A percentile compares a stretch with the other conserved stretches of the same genome.
Evolutionary conservation across 1,140 invertebrate genomes (phyloP).

Genomic region (Diachasma alloeum): DNA sequence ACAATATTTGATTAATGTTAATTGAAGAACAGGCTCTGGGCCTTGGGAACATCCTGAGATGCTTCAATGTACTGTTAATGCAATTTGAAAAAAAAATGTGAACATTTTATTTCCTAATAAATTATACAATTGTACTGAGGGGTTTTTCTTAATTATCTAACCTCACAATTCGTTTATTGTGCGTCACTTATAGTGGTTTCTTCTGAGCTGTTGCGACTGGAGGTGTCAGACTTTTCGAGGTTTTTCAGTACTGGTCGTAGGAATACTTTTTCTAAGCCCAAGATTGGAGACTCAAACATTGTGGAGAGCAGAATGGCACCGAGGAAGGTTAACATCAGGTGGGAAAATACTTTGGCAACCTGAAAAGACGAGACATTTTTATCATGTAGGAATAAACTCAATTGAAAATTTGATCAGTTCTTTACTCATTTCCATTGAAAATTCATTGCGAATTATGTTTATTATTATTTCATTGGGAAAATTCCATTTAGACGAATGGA

Average conservation of each 20-base stretch:
- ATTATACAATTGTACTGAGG: slow-evolving; percentile 20
- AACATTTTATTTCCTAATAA: slow-evolving; percentile 20
- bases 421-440: too few relatives aligned
- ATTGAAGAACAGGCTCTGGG: neutral
- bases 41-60: neutral
- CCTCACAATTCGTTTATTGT: slow-evolving; percentile 25
- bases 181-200: slow-evolving; percentile 41
- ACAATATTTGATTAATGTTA: neutral
- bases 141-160: neutral
- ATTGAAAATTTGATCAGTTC: too few relatives aligned
- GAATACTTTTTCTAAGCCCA: slow-evolving; percentile 74
- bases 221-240: neutral
- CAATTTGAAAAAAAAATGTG: neutral
- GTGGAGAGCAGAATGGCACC: slow-evolving; percentile 71
- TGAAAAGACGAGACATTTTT: slow-evolving; percentile 53
- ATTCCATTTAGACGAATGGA: too few relatives aligned
- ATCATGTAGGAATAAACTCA: slow-evolving; percentile 26
- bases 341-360: slow-evolving; percentile 66
- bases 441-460: too few relatives aligned
- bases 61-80: neutral
- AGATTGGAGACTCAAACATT: slow-evolving; percentile 75
- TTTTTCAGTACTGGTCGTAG: slow-evolving; percentile 47
- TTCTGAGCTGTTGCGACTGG: slow-evolving; percentile 11
- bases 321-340: slow-evolving; percentile 69
- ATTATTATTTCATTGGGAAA: too few relatives aligned